Evolutionary conservation across 2,113 vertebrate genomes (phyloP).

Genomic region (Dendrocopos noguchii): DNA sequence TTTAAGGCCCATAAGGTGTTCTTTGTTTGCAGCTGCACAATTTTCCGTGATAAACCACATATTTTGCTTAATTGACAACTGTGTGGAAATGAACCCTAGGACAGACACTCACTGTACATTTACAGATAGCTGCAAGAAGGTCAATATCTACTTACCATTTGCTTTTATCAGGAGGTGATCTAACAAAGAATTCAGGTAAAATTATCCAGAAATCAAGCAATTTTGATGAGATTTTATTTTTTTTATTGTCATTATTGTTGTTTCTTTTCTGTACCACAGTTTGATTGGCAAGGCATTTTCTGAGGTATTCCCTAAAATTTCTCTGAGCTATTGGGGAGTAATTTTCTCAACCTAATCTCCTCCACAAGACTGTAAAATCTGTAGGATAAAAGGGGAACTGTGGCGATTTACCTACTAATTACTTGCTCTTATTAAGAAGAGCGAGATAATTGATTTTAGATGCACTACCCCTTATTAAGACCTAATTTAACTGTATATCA

Average conservation of each 20-base stretch:
- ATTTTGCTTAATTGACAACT: neutral
- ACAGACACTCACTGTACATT: neutral
- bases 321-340: conserved; percentile 60
- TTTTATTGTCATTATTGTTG: too few species aligned
- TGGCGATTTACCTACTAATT: conserved; percentile 86
- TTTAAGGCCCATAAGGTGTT: neutral
- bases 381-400: conserved; percentile 80
- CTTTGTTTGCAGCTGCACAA: neutral
- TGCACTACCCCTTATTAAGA: conserved; percentile 85
- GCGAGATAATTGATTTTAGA: conserved; percentile 86
- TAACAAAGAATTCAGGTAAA: neutral
- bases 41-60: neutral
- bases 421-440: conserved; percentile 85
- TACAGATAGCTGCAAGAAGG: neutral
- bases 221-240: neutral
- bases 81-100: neutral
- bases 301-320: conserved; percentile 64
- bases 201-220: neutral
- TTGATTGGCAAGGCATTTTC: conserved; percentile 43
- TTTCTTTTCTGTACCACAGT: neutral
- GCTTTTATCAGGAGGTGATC: neutral
- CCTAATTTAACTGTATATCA: conserved; percentile 88
- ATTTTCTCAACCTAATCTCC: conserved; percentile 76
- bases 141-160: neutral
- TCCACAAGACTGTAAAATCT: conserved; percentile 73